A percentile compares a stretch with the other conserved stretches of the same genome.
Evolutionary conservation across 2,888 invertebrate species (phyloP).

Genomic region (Drosophila borborema): DNA sequence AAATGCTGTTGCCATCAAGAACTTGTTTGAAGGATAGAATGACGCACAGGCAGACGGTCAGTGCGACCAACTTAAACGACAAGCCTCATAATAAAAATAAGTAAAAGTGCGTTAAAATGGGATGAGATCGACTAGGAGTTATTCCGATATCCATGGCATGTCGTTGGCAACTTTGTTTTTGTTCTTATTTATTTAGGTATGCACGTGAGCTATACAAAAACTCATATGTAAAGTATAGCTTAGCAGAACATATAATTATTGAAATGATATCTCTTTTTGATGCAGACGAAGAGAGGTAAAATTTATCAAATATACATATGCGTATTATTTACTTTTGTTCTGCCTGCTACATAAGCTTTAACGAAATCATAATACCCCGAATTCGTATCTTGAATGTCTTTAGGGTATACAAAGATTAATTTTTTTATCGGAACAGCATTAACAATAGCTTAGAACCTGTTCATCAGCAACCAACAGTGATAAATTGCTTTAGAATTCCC

Average conservation of each 20-base stretch:
- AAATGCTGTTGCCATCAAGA: conserved; percentile 49
- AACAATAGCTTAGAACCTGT: conserved; percentile 66
- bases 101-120: neutral
- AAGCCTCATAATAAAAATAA: conserved; percentile 38
- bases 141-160: neutral
- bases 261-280: neutral
- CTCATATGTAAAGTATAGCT: neutral
- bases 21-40: conserved; percentile 45
- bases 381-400: neutral
- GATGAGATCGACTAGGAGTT: neutral
- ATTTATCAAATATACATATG: neutral
- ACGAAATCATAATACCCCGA: neutral
- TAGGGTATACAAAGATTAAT: conserved; percentile 26
- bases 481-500: conserved; percentile 56
- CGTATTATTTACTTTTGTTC: neutral
- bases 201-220: too few relatives aligned
- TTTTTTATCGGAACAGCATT: conserved; percentile 52
- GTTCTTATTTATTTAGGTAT: too few relatives aligned
- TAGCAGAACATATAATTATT: neutral
- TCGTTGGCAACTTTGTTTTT: too few relatives aligned
- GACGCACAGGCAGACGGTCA: conserved; percentile 23
- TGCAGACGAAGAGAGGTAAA: too few relatives aligned
- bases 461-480: conserved; percentile 55
- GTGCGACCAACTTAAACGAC: conserved; percentile 14
- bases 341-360: neutral